A percentile compares a stretch with the other conserved stretches of the same genome.
Evolutionary conservation across 23 tunicate species (phyloP).

Genomic region (Aplidium turbinatum): DNA sequence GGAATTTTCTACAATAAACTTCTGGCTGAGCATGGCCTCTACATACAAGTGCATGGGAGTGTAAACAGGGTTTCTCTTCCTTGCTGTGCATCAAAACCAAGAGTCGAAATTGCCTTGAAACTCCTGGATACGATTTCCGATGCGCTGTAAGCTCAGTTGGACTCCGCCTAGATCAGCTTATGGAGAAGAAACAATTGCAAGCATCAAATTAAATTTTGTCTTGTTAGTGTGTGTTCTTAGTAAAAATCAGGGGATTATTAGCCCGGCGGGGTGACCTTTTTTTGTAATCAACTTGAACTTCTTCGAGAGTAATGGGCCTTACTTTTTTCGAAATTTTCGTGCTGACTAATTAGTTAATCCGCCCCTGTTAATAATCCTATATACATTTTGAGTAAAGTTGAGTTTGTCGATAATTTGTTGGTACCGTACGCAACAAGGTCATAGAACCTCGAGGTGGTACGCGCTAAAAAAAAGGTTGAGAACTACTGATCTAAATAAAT

Average conservation of each 20-base stretch:
- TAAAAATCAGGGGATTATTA: background rate
- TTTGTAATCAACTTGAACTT: too few species aligned
- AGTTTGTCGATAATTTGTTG: conserved; percentile 9
- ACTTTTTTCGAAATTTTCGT: too few species aligned
- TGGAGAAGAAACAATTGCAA: conserved; percentile 41
- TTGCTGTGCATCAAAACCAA: conserved; percentile 43
- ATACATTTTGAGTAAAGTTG: conserved; percentile 16
- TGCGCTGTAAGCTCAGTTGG: conserved; percentile 43
- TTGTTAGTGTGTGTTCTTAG: conserved; percentile 12
- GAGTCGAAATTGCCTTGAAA: conserved; percentile 36
- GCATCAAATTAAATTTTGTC: conserved; percentile 34
- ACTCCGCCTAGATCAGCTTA: conserved; percentile 32
- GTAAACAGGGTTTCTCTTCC: conserved; percentile 32
- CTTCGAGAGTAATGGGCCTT: too few species aligned
- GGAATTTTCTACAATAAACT: conserved; percentile 55
- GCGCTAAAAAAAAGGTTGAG: conserved; percentile 35
- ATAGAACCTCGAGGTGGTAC: conserved; percentile 37
- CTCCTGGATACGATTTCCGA: conserved; percentile 53
- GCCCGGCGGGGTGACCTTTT: too few species aligned
- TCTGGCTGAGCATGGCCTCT: conserved; percentile 54
- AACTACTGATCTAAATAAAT: conserved; percentile 27
- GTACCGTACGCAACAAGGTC: conserved; percentile 26
- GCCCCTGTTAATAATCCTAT: too few species aligned
- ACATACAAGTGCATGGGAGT: conserved; percentile 40
- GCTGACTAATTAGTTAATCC: too few species aligned